Evolutionary conservation across 2,113 vertebrate species (phyloP).

Genomic region (Hemichromis elongatus): DNA sequence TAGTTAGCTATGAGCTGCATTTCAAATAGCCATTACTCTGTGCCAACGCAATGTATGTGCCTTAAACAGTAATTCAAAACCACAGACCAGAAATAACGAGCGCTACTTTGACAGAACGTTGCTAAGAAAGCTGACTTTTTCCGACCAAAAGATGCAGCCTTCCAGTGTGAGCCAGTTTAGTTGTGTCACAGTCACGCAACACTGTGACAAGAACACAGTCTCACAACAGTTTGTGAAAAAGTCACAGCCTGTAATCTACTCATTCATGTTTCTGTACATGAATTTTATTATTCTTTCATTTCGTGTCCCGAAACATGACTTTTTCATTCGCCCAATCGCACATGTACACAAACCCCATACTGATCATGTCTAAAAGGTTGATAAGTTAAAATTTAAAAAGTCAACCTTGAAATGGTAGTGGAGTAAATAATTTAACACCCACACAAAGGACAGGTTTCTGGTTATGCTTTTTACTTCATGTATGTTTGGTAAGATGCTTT

Average conservation of each 20-base stretch:
- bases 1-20: constrained; percentile 1
- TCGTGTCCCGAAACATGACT: background rate
- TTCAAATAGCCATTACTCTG: background rate
- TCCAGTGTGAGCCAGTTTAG: background rate
- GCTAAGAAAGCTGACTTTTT: background rate
- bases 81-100: background rate
- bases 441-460: background rate
- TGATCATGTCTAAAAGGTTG: background rate
- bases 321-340: background rate
- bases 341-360: background rate
- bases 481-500: background rate
- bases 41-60: background rate
- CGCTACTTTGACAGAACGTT: background rate
- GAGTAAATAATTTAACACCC: background rate
- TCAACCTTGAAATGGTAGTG: background rate
- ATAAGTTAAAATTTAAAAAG: background rate
- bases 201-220: background rate
- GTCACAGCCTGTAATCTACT: background rate
- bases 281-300: background rate
- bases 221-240: background rate
- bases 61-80: background rate
- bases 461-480: background rate
- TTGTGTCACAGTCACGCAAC: background rate
- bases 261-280: background rate
- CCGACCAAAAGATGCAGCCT: background rate